Evolutionary conservation across 2,888 invertebrate species (phyloP).

Genomic region (Chrysotoxum bicinctum): DNA sequence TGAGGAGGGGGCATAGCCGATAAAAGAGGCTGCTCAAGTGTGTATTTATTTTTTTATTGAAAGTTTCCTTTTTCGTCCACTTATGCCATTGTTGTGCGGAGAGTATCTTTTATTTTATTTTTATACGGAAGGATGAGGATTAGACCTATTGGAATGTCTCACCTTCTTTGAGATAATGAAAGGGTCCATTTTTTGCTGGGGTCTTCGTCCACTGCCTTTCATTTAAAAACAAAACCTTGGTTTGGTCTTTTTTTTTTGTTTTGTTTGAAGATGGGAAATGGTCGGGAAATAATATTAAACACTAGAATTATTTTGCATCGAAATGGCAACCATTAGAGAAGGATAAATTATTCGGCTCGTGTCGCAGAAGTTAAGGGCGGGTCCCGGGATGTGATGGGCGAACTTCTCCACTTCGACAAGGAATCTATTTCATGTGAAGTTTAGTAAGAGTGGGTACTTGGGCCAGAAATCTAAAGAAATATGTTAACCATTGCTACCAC

Average conservation of each 20-base stretch:
- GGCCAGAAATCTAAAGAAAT: conserved; percentile 64
- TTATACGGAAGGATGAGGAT: background rate
- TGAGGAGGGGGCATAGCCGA: background rate
- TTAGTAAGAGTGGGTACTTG: conserved; percentile 46
- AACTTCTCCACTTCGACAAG: conserved; percentile 8
- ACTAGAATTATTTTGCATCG: conserved; percentile 61
- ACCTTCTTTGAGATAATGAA: conserved; percentile 66
- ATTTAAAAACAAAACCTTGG: conserved; percentile 11
- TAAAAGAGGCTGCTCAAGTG: conserved; percentile 50
- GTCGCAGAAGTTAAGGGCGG: conserved; percentile 18
- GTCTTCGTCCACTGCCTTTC: background rate
- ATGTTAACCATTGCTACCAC: conserved; percentile 56
- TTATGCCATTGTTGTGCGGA: conserved; percentile 26
- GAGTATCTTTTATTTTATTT: conserved; percentile 4
- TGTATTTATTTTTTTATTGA: conserved; percentile 48
- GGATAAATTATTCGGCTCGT: conserved; percentile 69
- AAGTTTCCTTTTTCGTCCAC: conserved; percentile 52
- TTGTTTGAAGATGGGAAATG: background rate
- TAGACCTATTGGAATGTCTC: conserved; percentile 49
- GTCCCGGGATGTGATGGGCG: background rate
- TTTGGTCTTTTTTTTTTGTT: background rate
- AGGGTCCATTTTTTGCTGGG: conserved; percentile 20
- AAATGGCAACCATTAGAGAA: conserved; percentile 59
- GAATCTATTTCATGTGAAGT: conserved; percentile 59
- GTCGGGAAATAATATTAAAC: conserved; percentile 42